These are phyloP conservation scores for Lagopus muta DNA, from an alignment of 2,113 vertebrate genomes.

Conservation along the genomic window DNA sequence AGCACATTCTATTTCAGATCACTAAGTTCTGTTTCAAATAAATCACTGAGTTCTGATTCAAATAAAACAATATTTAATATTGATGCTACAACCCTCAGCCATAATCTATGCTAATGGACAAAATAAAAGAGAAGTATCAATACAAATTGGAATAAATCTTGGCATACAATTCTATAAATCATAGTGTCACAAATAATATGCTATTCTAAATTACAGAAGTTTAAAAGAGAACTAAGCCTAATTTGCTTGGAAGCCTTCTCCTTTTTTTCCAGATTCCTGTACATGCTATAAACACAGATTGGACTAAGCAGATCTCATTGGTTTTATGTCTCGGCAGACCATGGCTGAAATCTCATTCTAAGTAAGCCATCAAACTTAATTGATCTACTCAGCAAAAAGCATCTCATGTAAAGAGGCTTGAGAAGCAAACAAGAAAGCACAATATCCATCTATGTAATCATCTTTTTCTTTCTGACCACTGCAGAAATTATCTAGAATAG, in stretches of 20 bases:
- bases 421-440: not conserved
- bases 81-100: not conserved
- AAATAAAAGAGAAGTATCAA: not conserved
- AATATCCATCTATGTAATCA: not conserved
- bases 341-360: not conserved
- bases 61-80: not conserved
- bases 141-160: not conserved
- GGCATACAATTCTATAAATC: not conserved
- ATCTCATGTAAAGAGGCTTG: not conserved
- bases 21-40: not conserved
- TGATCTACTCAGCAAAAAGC: not conserved
- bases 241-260: not conserved
- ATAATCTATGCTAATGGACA: not conserved
- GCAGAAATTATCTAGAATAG: slow-evolving; percentile 1
- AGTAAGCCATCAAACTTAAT: slow-evolving; percentile 11
- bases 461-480: not conserved
- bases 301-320: not conserved
- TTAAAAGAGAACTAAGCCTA: not conserved
- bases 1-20: not conserved
- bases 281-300: not conserved
- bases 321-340: not conserved
- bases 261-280: not conserved
- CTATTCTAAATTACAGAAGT: not conserved
- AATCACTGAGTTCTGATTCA: not conserved
- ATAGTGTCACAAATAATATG: not conserved